A percentile compares a stretch with the other conserved stretches of the same genome.
Evolutionary conservation across 2,113 vertebrate genomes (phyloP).

Genomic region (Ochotona princeps): DNA sequence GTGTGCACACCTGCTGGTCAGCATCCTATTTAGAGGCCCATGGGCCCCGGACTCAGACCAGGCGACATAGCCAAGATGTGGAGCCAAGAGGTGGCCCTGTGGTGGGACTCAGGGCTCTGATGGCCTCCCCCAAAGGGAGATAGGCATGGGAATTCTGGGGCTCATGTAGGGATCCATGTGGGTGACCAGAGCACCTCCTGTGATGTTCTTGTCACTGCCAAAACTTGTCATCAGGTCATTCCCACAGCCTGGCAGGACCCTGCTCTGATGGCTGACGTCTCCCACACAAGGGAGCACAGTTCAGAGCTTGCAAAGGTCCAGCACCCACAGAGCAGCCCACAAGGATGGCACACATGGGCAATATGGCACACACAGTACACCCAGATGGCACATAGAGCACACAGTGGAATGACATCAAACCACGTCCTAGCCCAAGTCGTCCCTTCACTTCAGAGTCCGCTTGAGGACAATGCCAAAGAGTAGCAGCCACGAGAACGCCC

Average conservation of each 20-base stretch:
- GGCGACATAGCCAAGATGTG: background rate
- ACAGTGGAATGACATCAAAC: too few relatives aligned
- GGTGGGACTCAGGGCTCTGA: too few relatives aligned
- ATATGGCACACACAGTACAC: background rate
- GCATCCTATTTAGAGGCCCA: background rate
- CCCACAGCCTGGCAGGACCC: background rate
- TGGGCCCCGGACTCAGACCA: background rate
- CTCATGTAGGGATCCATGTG: background rate
- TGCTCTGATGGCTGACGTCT: background rate
- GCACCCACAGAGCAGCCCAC: too few relatives aligned
- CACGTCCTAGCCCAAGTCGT: fast-evolving
- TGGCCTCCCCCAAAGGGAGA: background rate
- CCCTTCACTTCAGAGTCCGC: background rate
- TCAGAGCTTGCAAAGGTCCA: background rate
- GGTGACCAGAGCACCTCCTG: background rate
- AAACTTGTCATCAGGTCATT: background rate
- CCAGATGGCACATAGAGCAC: background rate
- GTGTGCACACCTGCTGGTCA: background rate
- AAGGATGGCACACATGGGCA: too few relatives aligned
- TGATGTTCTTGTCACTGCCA: background rate
- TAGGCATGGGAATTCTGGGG: background rate
- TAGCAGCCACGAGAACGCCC: background rate
- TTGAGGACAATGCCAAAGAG: too few relatives aligned
- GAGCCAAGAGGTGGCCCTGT: background rate
- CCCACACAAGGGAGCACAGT: background rate